Percentiles rank a stretch among this genome's conserved stretches.
These are phyloP conservation scores for Tauraco erythrolophus DNA, from an alignment of 2,113 vertebrate genomes.

Conservation along the genomic window DNA sequence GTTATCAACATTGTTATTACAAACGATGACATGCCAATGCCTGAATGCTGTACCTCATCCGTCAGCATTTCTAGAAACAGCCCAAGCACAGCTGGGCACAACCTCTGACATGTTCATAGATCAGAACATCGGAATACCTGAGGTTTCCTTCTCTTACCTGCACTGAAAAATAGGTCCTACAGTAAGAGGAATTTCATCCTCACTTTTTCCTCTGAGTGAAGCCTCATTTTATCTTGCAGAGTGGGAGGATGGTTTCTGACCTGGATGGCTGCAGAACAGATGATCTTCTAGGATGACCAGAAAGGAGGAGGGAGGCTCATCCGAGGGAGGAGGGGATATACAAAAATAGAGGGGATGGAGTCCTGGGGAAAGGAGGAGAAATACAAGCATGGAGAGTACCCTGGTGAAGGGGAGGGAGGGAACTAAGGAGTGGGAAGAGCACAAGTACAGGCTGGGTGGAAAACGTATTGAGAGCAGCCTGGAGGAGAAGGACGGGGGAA, in stretches of 20 bases:
- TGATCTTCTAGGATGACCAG: background rate
- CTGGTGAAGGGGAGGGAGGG: background rate
- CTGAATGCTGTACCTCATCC: background rate
- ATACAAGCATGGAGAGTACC: background rate
- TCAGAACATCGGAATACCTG: background rate
- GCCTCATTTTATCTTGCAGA: background rate
- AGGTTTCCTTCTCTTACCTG: background rate
- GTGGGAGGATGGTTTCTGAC: background rate
- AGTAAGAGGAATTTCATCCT: background rate
- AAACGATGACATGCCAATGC: background rate
- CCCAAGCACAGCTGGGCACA: background rate
- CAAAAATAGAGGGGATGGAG: background rate
- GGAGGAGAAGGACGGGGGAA: too few relatives aligned
- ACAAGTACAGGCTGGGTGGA: too few relatives aligned
- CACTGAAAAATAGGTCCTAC: background rate
- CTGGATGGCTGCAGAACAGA: background rate
- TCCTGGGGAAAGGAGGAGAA: background rate
- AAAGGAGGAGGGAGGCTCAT: background rate
- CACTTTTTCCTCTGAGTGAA: background rate
- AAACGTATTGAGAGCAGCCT: too few relatives aligned
- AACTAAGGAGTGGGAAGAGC: background rate
- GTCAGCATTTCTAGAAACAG: background rate
- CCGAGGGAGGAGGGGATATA: rapidly evolving
- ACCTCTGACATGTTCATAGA: background rate
- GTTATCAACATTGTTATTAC: background rate